Evolutionary conservation across 1,140 invertebrate genomes (phyloP), one percentile per base, ranked within the genome.

Genomic region (Drosophila nigrodunni): DNA sequence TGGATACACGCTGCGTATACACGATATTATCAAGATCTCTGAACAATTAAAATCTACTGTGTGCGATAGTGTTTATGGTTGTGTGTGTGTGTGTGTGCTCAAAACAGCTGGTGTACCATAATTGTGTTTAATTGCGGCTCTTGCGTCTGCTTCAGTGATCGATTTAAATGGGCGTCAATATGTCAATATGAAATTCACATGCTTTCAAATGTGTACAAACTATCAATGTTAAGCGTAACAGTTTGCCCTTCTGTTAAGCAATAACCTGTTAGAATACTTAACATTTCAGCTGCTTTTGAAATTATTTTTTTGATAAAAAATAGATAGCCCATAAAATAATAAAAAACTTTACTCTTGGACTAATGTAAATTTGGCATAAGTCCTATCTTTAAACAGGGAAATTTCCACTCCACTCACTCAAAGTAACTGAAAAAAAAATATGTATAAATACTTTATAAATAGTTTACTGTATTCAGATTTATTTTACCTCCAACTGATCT

Each of bases 1-100:
- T 34, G 25, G 37, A 0, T 46, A 60, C 13, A 66, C 69, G 50
- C 10, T 77, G 79, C 79, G 78, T 77, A 82, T 82, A 79, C 69
- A 49, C 47, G 52, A 64, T 64, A 41, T 21, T 39, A 50, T 3
- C 58, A 44, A 52, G 5, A 52, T 52, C 11, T 52, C 3, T n/a
- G n/a, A 8, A 25, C 15, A 37, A 11, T 41, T 15, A 7, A 64
- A 49, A 47, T 25, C 9, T 11, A 49, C 7, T 8, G 37, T 41
- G 39, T 58, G 21, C 7, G 55, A 11, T 18, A 6, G 34, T 52
- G 64, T 15, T 15, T 11, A 8, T 62, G 11, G 34, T 11, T n/a
- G 44, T 49, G 35, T 41, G 7, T 60, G 50, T 60, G 50, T 15
- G 37, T 52, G 25, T 43, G 30, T 62, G 15, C 11, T 25, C 13